These are phyloP conservation scores for Phrynosoma platyrhinos DNA, from an alignment of 2,113 vertebrate species.

Conservation along the genomic window DNA sequence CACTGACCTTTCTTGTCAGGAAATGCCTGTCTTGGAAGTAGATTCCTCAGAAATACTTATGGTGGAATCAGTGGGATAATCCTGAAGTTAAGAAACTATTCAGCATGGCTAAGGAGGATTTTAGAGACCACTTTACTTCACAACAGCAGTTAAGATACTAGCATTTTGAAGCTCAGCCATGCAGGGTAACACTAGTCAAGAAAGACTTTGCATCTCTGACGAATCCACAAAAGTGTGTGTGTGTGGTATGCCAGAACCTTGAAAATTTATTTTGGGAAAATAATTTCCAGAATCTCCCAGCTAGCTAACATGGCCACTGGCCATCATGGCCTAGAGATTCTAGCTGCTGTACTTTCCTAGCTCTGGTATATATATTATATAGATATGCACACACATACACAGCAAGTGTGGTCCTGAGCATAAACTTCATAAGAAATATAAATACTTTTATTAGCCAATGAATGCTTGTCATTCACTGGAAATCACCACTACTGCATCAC, in stretches of 20 bases:
- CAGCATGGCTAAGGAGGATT: neutral
- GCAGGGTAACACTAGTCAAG: neutral
- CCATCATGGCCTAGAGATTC: no score
- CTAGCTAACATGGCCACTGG: no score
- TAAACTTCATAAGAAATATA: no score
- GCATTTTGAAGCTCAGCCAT: neutral
- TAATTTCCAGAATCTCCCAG: no score
- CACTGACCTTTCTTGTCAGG: constrained; percentile 33
- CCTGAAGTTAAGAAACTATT: constrained; percentile 4
- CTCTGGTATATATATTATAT: no score
- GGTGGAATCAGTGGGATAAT: constrained; percentile 19
- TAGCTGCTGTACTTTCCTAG: no score
- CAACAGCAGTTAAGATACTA: neutral
- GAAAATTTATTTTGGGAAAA: no score
- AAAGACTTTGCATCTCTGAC: neutral
- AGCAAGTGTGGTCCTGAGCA: no score
- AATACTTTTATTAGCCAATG: no score
- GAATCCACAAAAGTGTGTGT: neutral
- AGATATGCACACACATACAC: no score
- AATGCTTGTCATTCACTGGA: neutral
- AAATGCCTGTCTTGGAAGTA: constrained; percentile 31
- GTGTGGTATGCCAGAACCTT: no score
- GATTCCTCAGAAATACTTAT: constrained; percentile 16
- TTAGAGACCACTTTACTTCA: neutral
- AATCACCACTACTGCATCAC: neutral